Base-by-base conservation (phyloP, 2,888 invertebrate genomes). In the Cataglyphis rosenhaueri region DNA sequence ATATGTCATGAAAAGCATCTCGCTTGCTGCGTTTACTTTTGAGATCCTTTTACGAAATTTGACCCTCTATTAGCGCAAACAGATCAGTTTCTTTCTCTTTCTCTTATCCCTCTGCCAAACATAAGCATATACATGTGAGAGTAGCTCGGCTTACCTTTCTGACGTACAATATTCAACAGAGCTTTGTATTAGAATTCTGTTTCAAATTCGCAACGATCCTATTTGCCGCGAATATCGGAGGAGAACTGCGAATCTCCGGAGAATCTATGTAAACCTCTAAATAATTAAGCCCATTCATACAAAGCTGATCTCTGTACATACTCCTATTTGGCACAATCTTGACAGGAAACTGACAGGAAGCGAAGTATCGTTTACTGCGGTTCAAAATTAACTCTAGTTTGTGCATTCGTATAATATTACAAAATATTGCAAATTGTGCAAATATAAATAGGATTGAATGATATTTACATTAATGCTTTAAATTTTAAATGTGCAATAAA, bases 181-280 rank as follows among this genome's bases (percentile, higher is more conserved):
- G 25, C 18, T 44, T 70, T 66, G 55, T 66, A 29, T 29, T 29
- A 70, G 48, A 29, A 79, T 57, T 64, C 48, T 52, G 44, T n/a
- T 29, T 73, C 55, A 71, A 84, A 82, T 82, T 84, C 21, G 29
- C 59, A 70, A 75, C 57, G 70, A 70, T 82, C 76, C 55, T 44
- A 44, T 48, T 15, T n/a, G 25, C 25, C 21, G 21, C 12, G 76
- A 66, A 57, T 57, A 68, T 32, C 15, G 64, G 15, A 38, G 41
- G 57, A 66, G 41, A 29, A 6, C 57, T n/a, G 76, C 68, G 15
- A 66, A 48, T 79, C 71, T 44, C 68, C 0, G 29, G 52, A 38
- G 79, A 55, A 55, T 29, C 25, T n/a, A 35, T 75, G 59, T 79
- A 70, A 68, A 59, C 57, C 48, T 75, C 18, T 70, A 62, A 82